Conservation (phyloP, 2,113 vertebrate genomes). For the Microcebus ravelobensis region DNA sequence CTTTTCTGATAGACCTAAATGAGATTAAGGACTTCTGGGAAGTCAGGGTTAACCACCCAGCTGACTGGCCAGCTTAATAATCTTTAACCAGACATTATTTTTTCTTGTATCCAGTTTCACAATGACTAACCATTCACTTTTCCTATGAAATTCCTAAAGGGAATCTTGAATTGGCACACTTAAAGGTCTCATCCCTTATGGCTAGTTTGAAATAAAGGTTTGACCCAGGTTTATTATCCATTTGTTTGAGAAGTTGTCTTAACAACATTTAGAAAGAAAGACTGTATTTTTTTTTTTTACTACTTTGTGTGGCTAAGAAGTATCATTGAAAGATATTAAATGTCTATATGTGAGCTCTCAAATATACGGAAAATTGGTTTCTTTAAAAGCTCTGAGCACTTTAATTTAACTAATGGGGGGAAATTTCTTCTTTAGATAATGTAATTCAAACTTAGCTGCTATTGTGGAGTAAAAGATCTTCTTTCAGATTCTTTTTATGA, state of each 20-base stretch:
- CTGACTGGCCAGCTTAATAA: conserved; percentile 54
- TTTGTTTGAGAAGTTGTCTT: conserved; percentile 21
- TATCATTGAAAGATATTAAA: neutral
- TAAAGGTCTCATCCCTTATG: neutral
- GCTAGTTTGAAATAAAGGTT: conserved; percentile 34
- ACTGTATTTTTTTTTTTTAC: neutral
- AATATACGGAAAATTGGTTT: conserved; percentile 8
- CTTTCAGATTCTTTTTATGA: conserved; percentile 19
- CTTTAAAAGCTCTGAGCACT: conserved; percentile 17
- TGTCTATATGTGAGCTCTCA: neutral
- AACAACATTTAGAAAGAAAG: conserved; percentile 38
- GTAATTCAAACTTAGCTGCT: neutral
- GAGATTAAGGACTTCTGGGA: conserved; percentile 68
- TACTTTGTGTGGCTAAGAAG: neutral
- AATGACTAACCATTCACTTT: conserved; percentile 62
- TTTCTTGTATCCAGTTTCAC: conserved; percentile 61
- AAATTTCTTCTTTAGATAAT: conserved; percentile 27
- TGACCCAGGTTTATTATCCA: neutral
- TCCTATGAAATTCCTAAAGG: conserved; percentile 21
- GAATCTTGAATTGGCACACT: conserved; percentile 33
- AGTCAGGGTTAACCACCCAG: conserved; percentile 49
- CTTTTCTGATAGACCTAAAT: conserved; percentile 66
- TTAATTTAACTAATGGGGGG: conserved; percentile 34
- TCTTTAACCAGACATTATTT: conserved; percentile 71
- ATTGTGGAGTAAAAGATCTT: conserved; percentile 31